A percentile compares a stretch with the other conserved stretches of the same genome.
These are phyloP conservation scores for Diachrysia chrysitis DNA, from an alignment of 2,888 invertebrate species.

Conservation along the genomic window DNA sequence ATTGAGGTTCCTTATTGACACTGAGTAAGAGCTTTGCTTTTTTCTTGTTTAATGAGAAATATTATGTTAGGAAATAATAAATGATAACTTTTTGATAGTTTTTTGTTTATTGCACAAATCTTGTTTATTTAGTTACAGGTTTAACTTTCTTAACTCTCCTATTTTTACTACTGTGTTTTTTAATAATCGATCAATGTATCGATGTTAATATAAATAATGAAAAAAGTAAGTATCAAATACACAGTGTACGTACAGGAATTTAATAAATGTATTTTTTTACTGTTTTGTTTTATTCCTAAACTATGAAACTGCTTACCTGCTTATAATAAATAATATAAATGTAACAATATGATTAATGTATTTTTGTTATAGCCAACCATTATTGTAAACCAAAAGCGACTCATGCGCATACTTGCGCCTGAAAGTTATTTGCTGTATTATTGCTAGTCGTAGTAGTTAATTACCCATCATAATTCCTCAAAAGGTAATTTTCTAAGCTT, in stretches of 20 bases:
- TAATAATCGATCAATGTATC: neutral
- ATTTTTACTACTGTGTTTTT: neutral
- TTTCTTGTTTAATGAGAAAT: neutral
- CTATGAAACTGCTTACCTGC: neutral
- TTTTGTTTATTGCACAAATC: neutral
- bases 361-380: no score
- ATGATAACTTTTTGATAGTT: no score
- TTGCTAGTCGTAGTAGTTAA: no score
- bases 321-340: no score
- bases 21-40: neutral
- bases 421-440: no score
- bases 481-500: no score
- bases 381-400: no score
- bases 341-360: no score
- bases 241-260: constrained; percentile 37
- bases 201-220: constrained; percentile 8
- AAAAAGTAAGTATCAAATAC: constrained; percentile 19
- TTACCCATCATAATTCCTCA: no score
- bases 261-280: constrained; percentile 49
- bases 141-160: neutral
- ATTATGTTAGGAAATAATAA: no score
- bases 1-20: neutral
- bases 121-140: neutral
- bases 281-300: constrained; percentile 26
- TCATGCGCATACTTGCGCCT: no score